Conservation (phyloP, 2,797 vertebrate species). For the Triplophysa yarkandensis region DNA sequence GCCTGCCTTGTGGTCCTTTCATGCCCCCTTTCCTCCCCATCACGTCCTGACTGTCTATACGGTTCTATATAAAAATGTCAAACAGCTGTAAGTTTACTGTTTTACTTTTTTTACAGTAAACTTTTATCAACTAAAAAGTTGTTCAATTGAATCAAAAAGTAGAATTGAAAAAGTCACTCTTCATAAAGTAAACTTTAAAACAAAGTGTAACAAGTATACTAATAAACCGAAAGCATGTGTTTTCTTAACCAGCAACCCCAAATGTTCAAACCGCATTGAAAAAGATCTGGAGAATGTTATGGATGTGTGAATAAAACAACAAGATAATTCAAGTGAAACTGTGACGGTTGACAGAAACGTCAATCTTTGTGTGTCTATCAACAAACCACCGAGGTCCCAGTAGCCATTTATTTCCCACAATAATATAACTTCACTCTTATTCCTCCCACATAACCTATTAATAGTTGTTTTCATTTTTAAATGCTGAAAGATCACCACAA, state of each 20-base stretch:
- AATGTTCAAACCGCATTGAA: conserved; percentile 1
- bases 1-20: too few species aligned
- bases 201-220: too few species aligned
- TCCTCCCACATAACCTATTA: background rate
- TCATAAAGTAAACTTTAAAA: too few species aligned
- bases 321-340: background rate
- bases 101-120: too few species aligned
- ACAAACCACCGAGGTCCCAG: background rate
- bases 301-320: conserved; percentile 3
- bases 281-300: conserved; percentile 8
- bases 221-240: too few species aligned
- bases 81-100: too few species aligned
- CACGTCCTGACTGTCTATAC: too few species aligned
- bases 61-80: too few species aligned
- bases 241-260: background rate
- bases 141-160: too few species aligned
- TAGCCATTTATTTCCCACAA: background rate
- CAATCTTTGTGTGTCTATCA: background rate
- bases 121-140: too few species aligned
- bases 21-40: too few species aligned
- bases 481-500: background rate
- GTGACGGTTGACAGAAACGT: conserved; percentile 7
- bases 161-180: too few species aligned
- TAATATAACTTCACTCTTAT: background rate
- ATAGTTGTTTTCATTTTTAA: background rate